Evolutionary conservation across 2,888 invertebrate genomes (phyloP).

Genomic region (Emmelina monodactyla): DNA sequence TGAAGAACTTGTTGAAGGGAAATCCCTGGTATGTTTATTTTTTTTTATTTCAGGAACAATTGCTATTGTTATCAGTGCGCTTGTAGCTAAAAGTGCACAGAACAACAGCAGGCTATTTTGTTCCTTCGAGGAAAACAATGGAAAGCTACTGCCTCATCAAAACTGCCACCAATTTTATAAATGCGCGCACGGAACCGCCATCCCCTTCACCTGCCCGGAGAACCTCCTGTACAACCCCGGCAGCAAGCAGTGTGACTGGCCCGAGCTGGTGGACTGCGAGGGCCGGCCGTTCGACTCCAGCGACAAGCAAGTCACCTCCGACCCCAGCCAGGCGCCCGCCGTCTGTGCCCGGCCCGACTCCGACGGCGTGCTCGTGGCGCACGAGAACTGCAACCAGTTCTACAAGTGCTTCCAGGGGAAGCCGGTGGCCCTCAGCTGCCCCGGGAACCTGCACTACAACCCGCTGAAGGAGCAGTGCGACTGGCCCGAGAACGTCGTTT

Average conservation of each 20-base stretch:
- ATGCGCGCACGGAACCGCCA: slow-evolving; percentile 20
- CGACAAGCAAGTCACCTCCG: slow-evolving; percentile 10
- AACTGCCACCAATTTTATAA: slow-evolving; percentile 28
- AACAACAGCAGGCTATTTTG: too few relatives aligned
- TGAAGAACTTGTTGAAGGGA: too few relatives aligned
- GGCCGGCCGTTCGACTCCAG: slow-evolving; percentile 8
- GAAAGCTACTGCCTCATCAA: slow-evolving; percentile 22
- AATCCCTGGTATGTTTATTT: too few relatives aligned
- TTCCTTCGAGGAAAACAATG: too few relatives aligned
- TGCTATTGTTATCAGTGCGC: too few relatives aligned
- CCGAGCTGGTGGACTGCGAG: slow-evolving; percentile 22
- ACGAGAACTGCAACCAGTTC: slow-evolving; percentile 8
- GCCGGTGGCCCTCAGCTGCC: slow-evolving; percentile 6
- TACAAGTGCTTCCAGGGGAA: slow-evolving; percentile 2
- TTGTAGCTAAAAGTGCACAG: too few relatives aligned
- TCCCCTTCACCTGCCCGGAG: slow-evolving; percentile 17
- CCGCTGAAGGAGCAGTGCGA: slow-evolving; percentile 13
- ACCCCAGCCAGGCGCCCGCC: slow-evolving; percentile 13
- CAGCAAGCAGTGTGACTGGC: slow-evolving; percentile 23
- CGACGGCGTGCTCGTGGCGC: slow-evolving; percentile 13
- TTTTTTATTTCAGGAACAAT: too few relatives aligned
- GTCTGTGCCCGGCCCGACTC: slow-evolving; percentile 14
- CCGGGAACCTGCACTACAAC: slow-evolving; percentile 10
- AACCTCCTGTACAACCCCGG: slow-evolving; percentile 20
- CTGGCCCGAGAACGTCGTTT: slow-evolving; percentile 15